phyloP scores from a whole-genome alignment of 2,797 vertebrate species.

The Hafferia zeledoni region DNA sequence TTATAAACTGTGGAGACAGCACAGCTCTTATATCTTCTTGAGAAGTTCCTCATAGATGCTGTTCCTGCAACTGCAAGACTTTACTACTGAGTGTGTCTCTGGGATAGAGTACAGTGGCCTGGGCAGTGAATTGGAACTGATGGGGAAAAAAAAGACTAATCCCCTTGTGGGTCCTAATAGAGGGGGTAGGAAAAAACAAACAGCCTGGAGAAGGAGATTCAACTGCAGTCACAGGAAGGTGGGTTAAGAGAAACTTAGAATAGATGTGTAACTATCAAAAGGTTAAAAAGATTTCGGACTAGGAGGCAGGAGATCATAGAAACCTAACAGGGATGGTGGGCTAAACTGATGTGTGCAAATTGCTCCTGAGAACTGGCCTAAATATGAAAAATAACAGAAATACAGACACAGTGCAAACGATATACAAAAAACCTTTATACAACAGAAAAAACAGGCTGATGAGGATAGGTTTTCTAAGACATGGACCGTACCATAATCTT shows the following conservation, averaged over 20 bases:
- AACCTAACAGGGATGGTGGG: not conserved
- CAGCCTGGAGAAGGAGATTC: not conserved
- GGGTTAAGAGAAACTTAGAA: not conserved
- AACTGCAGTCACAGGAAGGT: not conserved
- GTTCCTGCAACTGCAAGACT: not conserved
- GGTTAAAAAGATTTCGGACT: not conserved
- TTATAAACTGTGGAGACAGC: not conserved
- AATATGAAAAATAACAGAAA: not conserved
- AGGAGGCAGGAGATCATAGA: not conserved
- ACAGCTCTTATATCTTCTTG: not conserved
- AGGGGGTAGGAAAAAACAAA: not conserved
- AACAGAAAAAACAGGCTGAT: not conserved
- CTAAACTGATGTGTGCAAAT: not conserved
- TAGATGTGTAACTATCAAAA: not conserved
- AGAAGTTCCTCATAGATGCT: not conserved
- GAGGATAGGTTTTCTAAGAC: not conserved
- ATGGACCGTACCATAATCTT: not conserved
- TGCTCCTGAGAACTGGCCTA: not conserved
- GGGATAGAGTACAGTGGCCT: not conserved
- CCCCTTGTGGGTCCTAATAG: not conserved
- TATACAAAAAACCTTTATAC: not conserved
- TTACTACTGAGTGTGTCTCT: not conserved
- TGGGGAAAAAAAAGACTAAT: not conserved
- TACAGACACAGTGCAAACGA: not conserved
- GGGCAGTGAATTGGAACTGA: not conserved